Evolutionary conservation across 2,113 vertebrate genomes (phyloP).

Genomic region (Oxyruncus cristatus): DNA sequence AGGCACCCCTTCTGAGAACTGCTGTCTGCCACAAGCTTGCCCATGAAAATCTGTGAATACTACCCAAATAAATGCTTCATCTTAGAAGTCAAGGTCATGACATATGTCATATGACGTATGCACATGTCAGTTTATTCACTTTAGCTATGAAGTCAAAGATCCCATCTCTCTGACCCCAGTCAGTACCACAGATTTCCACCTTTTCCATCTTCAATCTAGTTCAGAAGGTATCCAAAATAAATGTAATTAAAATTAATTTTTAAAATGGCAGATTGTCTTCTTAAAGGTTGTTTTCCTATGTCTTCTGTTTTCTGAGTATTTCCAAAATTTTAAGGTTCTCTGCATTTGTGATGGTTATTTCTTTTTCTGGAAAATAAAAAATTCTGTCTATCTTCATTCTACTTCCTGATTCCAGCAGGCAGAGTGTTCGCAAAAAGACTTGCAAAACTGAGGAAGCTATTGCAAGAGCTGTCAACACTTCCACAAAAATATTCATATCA

Average conservation of each 20-base stretch:
- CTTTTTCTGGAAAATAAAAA: not conserved
- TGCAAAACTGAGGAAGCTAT: slow-evolving; percentile 33
- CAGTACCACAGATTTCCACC: not conserved
- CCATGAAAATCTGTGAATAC: not conserved
- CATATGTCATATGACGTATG: no score
- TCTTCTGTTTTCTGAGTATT: not conserved
- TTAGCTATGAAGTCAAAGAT: not conserved
- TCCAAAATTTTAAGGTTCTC: not conserved
- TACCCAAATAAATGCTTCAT: not conserved
- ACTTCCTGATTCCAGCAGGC: slow-evolving; percentile 25
- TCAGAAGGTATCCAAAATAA: not conserved
- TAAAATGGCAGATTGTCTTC: not conserved
- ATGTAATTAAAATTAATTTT: not conserved
- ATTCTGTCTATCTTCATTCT: not conserved
- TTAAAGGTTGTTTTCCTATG: not conserved
- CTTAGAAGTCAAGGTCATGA: not conserved
- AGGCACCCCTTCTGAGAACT: not conserved
- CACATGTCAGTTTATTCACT: not conserved
- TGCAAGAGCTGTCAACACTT: not conserved
- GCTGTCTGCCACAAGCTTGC: not conserved
- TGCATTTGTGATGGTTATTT: not conserved
- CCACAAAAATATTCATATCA: not conserved
- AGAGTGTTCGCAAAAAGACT: not conserved
- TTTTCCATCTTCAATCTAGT: not conserved
- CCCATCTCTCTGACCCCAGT: not conserved